Evolutionary conservation across 2,113 vertebrate species (phyloP).

Genomic region (Amblyopsis rosae): DNA sequence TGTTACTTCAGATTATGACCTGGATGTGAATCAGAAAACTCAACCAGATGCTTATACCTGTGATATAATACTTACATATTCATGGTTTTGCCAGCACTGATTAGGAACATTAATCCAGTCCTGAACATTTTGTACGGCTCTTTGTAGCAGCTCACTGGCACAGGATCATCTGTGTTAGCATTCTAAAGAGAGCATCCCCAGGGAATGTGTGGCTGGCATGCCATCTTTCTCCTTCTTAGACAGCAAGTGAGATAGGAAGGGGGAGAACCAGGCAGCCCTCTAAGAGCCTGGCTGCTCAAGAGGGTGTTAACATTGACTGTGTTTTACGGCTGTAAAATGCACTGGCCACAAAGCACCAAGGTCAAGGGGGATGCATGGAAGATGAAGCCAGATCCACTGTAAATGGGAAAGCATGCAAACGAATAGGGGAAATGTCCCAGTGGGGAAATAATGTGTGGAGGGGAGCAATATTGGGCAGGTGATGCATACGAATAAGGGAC

Average conservation of each 20-base stretch:
- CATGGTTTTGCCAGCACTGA: slow-evolving; percentile 19
- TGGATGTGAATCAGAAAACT: slow-evolving; percentile 8
- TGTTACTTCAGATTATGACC: neutral
- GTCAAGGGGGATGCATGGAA: slow-evolving; percentile 3
- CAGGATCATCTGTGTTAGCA: slow-evolving; percentile 26
- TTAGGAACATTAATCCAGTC: slow-evolving; percentile 17
- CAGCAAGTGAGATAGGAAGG: slow-evolving; percentile 21
- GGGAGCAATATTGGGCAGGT: slow-evolving; percentile 10
- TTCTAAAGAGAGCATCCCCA: slow-evolving; percentile 21
- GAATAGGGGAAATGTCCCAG: neutral
- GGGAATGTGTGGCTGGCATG: neutral
- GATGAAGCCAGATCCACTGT: slow-evolving; percentile 18
- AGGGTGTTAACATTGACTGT: slow-evolving; percentile 16
- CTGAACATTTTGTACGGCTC: slow-evolving; percentile 16
- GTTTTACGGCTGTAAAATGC: neutral
- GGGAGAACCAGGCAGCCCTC: slow-evolving; percentile 21
- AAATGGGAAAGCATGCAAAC: slow-evolving; percentile 12
- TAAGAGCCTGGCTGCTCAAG: slow-evolving; percentile 38
- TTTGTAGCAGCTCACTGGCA: slow-evolving; percentile 33
- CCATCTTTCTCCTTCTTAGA: slow-evolving; percentile 8
- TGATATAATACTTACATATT: slow-evolving; percentile 15
- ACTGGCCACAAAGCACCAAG: slow-evolving; percentile 27
- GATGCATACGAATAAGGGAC: slow-evolving; percentile 5
- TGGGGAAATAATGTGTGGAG: slow-evolving; percentile 2
- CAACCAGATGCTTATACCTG: neutral